Conservation (phyloP, 2,113 vertebrate species). For the Entomyzon cyanotis region DNA sequence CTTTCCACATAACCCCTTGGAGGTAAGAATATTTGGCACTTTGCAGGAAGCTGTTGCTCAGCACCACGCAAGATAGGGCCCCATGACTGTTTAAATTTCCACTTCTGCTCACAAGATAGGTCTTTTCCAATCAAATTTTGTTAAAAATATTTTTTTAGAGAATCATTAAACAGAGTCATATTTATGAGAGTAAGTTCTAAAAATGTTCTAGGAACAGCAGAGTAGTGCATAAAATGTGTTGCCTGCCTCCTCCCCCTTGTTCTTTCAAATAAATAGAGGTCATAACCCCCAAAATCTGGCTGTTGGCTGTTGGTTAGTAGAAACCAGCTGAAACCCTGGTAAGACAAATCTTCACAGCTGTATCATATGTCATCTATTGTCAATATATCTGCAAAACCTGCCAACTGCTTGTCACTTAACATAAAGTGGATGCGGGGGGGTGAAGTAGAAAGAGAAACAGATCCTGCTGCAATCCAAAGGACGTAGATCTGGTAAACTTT, state of each 20-base stretch:
- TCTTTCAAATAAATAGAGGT: conserved; percentile 36
- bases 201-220: neutral
- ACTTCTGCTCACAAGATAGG: neutral
- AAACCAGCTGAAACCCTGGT: conserved; percentile 50
- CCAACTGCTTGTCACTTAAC: conserved; percentile 49
- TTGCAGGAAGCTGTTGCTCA: neutral
- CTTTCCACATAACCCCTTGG: neutral
- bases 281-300: conserved; percentile 46
- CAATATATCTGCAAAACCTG: conserved; percentile 38
- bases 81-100: neutral
- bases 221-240: neutral
- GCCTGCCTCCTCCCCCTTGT: neutral
- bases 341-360: conserved; percentile 56
- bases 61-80: neutral
- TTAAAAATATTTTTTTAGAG: neutral
- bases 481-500: neutral
- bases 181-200: neutral
- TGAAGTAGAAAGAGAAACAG: conserved; percentile 3
- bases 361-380: conserved; percentile 28
- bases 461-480: neutral
- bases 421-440: neutral
- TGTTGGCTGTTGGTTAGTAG: conserved; percentile 45
- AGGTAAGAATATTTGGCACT: neutral
- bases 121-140: neutral
- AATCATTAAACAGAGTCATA: neutral